phyloP scores from a whole-genome alignment of 92 coral and sea anemone species.

The Palythoa grandiflora region DNA sequence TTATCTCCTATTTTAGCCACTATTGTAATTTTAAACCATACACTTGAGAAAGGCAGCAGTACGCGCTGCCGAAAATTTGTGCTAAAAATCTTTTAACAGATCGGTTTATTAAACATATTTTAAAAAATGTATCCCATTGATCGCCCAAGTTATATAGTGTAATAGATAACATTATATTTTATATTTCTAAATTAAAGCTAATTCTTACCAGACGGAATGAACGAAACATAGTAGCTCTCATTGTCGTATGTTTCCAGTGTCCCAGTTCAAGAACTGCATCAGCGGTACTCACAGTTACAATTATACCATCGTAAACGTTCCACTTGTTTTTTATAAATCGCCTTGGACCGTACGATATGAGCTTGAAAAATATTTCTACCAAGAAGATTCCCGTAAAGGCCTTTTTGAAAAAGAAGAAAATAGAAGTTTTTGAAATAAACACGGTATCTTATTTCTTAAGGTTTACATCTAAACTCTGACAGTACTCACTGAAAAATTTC shows the following conservation, averaged over 20 bases:
- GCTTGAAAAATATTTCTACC: slow-evolving; percentile 50
- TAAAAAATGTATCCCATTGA: too few relatives aligned
- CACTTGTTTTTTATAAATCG: slow-evolving; percentile 44
- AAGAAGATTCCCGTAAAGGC: slow-evolving; percentile 59
- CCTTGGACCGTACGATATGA: slow-evolving; percentile 49
- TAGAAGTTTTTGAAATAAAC: background rate
- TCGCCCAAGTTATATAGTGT: too few relatives aligned
- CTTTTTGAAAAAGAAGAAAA: background rate
- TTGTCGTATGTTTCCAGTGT: slow-evolving; percentile 38
- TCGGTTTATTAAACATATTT: too few relatives aligned
- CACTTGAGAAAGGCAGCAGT: too few relatives aligned
- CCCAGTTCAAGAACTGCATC: slow-evolving; percentile 60
- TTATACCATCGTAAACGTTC: slow-evolving; percentile 53
- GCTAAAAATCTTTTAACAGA: too few relatives aligned
- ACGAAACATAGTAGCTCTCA: slow-evolving; percentile 54
- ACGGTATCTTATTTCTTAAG: too few relatives aligned
- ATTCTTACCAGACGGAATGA: slow-evolving; percentile 57
- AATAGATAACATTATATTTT: background rate
- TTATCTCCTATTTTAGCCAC: too few relatives aligned
- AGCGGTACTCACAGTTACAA: slow-evolving; percentile 47
- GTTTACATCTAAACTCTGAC: too few relatives aligned
- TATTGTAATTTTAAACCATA: too few relatives aligned
- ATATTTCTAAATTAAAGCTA: background rate
- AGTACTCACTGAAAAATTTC: too few relatives aligned
- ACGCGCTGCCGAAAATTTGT: too few relatives aligned